These are phyloP conservation scores for Uromys caudimaculatus DNA, from an alignment of 2,797 vertebrate genomes.

Conservation along the genomic window DNA sequence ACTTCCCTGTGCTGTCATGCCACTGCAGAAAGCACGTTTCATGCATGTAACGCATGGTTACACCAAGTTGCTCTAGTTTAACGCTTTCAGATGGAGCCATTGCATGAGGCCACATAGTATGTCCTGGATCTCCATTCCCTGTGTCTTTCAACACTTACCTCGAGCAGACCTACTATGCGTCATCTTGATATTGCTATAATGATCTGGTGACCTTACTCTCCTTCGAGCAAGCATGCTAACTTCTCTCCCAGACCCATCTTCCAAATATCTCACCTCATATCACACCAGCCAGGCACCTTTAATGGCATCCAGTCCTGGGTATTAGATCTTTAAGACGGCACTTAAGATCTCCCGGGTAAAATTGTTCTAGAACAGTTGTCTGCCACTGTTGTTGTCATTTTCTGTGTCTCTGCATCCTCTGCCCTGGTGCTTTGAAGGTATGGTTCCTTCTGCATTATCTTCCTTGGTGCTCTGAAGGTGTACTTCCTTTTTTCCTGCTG, in stretches of 20 bases:
- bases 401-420: not conserved
- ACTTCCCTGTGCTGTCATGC: not conserved
- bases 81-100: not conserved
- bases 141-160: not conserved
- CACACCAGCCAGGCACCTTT: not conserved
- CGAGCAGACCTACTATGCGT: not conserved
- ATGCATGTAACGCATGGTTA: not conserved
- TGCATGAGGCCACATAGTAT: not conserved
- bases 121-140: not conserved
- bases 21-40: not conserved
- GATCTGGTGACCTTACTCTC: not conserved
- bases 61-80: not conserved
- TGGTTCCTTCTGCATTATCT: not conserved
- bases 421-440: not conserved
- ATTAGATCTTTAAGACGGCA: not conserved
- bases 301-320: not conserved
- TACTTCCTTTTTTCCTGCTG: not conserved
- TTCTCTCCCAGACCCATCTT: not conserved
- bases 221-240: not conserved
- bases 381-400: not conserved
- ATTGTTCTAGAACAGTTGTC: not conserved
- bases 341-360: not conserved
- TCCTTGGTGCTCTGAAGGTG: not conserved
- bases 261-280: not conserved
- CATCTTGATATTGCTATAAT: not conserved